Conservation (phyloP, 2,888 invertebrate species). For the Schizotus pectinicornis region DNA sequence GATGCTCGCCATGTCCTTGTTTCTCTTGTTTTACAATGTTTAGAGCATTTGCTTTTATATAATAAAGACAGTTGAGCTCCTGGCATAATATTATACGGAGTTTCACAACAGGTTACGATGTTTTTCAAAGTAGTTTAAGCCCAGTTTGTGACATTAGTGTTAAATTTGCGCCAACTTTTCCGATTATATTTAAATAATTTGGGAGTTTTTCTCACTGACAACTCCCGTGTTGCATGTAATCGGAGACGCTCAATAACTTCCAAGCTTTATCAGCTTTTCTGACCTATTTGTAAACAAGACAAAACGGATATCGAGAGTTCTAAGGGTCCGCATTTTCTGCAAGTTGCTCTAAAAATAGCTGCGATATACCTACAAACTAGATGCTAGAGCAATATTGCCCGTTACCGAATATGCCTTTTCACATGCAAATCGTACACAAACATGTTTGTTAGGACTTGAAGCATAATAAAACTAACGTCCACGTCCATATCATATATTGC, state of each 20-base stretch:
- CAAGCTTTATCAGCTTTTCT: slow-evolving; percentile 18
- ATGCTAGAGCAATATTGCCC: slow-evolving; percentile 15
- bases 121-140: slow-evolving; percentile 20
- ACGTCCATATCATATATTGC: neutral
- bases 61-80: slow-evolving; percentile 9
- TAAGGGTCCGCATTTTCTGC: neutral
- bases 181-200: slow-evolving; percentile 18
- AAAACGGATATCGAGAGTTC: slow-evolving; percentile 11
- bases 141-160: slow-evolving; percentile 14
- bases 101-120: slow-evolving; percentile 9
- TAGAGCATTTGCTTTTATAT: neutral
- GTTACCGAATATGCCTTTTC: slow-evolving; percentile 9
- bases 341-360: neutral
- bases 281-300: slow-evolving; percentile 18
- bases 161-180: neutral
- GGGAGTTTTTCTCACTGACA: slow-evolving; percentile 11
- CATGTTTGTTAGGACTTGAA: neutral
- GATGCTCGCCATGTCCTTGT: neutral
- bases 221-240: slow-evolving; percentile 1
- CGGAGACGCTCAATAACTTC: slow-evolving; percentile 11
- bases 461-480: neutral
- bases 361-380: slow-evolving; percentile 9
- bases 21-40: neutral
- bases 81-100: slow-evolving; percentile 7
- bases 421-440: slow-evolving; percentile 13